A percentile compares a stretch with the other conserved stretches of the same genome.
phyloP scores from a whole-genome alignment of 2,113 vertebrate species.

The Amphiprion percula region DNA sequence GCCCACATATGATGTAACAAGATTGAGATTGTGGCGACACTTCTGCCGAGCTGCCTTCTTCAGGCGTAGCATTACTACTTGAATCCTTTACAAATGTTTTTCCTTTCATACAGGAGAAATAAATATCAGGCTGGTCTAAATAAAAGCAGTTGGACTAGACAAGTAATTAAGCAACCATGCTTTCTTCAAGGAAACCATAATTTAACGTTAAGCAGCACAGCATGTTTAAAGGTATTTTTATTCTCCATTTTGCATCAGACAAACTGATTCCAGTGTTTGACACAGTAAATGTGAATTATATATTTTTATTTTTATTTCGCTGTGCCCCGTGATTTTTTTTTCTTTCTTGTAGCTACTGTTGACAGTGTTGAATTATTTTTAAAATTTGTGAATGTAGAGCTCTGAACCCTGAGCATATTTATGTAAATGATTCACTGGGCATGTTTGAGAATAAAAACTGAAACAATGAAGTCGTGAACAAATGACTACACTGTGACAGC shows the following conservation, averaged over 20 bases:
- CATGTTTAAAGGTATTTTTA: too few species aligned
- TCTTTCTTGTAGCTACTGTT: slow-evolving; percentile 2
- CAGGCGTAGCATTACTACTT: too few species aligned
- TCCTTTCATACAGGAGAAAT: too few species aligned
- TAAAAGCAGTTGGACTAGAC: too few species aligned
- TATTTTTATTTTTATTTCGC: background rate
- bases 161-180: too few species aligned
- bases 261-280: background rate
- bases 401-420: slow-evolving; percentile 21
- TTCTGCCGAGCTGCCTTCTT: too few species aligned
- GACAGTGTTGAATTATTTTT: background rate
- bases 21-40: too few species aligned
- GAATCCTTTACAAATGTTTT: too few species aligned
- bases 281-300: background rate
- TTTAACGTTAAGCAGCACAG: too few species aligned
- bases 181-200: too few species aligned
- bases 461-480: background rate
- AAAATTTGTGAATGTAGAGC: slow-evolving; percentile 40
- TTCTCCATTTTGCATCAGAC: background rate
- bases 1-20: too few species aligned
- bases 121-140: too few species aligned
- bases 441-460: slow-evolving; percentile 38
- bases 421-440: background rate
- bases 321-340: background rate
- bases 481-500: background rate